phyloP scores from a whole-genome alignment of 2,797 vertebrate species.

The Myripristis murdjan region DNA sequence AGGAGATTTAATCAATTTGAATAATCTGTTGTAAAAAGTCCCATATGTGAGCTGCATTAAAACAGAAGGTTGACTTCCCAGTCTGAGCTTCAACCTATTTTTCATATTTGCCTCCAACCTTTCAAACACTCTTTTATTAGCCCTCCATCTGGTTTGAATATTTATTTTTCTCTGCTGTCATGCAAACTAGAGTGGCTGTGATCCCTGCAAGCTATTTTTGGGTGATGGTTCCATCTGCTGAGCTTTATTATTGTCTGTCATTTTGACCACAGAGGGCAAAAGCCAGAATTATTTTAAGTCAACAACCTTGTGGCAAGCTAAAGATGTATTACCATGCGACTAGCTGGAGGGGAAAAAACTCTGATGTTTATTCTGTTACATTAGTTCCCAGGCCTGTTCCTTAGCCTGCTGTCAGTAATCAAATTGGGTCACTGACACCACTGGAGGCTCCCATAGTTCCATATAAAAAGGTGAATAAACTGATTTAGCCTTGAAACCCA shows the following conservation, averaged over 20 bases:
- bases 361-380: too few relatives aligned
- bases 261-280: background rate
- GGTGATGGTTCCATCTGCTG: too few relatives aligned
- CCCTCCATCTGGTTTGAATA: too few relatives aligned
- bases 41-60: too few relatives aligned
- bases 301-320: background rate
- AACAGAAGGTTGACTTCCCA: too few relatives aligned
- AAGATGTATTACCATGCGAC: background rate
- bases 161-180: background rate
- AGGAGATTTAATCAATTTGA: too few relatives aligned
- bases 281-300: background rate
- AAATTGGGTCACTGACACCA: background rate
- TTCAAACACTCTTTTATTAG: background rate
- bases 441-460: background rate
- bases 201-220: too few relatives aligned
- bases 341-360: background rate
- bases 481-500: background rate
- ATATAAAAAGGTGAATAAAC: background rate
- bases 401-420: background rate
- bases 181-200: too few relatives aligned
- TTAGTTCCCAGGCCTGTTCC: background rate
- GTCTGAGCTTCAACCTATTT: background rate
- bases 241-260: background rate
- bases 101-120: background rate
- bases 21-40: too few relatives aligned